Evolutionary conservation across 2,797 vertebrate genomes (phyloP), one percentile per base, ranked within the genome.

Genomic region (Austrolebias charrua): DNA sequence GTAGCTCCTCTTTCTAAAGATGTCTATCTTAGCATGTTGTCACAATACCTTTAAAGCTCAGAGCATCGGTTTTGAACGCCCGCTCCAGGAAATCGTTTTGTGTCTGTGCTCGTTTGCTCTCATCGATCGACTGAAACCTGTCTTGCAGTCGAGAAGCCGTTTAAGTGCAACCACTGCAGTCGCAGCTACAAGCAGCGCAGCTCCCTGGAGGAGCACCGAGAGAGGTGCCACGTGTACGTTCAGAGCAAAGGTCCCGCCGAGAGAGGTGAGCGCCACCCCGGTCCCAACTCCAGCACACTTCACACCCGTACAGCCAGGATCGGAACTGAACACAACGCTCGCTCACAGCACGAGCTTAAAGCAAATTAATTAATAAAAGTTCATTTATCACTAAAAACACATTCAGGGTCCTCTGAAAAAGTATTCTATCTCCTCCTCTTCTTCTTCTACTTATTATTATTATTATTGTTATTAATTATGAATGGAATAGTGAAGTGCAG

Each of bases 181-280:
- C 86, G 83, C 76, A 93, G 90, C 82, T 91, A 93, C 73, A 92
- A 92, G 82, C 92, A 92, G 80, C 82, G 90, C 1, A 96, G 95
- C 75, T 95, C 95, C 18, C 85, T 97, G 28, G 95, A 97, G 59
- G 96, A 97, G 80, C 96, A 97, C 92, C 85, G 95, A 80, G 96
- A 97, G 69, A 86, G 95, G 12, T 97, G 95, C 79, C 96, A 97
- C 82, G 92, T 92, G 81, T 97, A 95, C 91, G 90, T 94, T 43
- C 95, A 95, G 91, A 94, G 88, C 87, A 94, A 73, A 76, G 89
- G 82, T 86, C 88, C 73, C 11, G 66, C 83, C 73, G 80, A 88
- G 24, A 85, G 79, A 86, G 94, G 95, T 92, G 71, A 89, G 84
- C 63, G 12, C 24, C 1, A 24, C 1, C 2, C 24, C 24, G n/a